Conservation (phyloP, 2,888 invertebrate genomes). For the Ryuthela nishihirai region DNA sequence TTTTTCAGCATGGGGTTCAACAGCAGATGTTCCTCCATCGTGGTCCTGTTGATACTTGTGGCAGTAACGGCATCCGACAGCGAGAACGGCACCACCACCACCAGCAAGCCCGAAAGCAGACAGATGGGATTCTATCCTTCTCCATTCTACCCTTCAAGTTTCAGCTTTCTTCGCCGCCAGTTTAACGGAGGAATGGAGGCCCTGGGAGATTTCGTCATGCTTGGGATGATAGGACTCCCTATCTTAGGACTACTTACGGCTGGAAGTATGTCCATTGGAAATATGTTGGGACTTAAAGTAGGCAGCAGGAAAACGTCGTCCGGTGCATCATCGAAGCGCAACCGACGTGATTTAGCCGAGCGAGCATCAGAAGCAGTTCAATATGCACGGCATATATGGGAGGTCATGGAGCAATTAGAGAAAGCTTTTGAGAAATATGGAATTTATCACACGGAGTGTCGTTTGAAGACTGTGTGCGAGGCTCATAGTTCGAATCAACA, state of each 20-base stretch:
- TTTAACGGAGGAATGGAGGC: constrained; percentile 23
- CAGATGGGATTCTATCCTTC: too few species aligned
- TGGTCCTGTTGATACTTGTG: too few species aligned
- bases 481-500: constrained; percentile 14
- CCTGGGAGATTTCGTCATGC: constrained; percentile 25
- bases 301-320: not conserved
- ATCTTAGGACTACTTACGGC: constrained; percentile 22
- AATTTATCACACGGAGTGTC: constrained; percentile 22
- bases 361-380: constrained; percentile 24
- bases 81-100: too few species aligned
- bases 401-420: constrained; percentile 26
- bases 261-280: constrained; percentile 20
- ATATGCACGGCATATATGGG: constrained; percentile 25
- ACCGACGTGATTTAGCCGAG: constrained; percentile 15
- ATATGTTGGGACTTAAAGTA: constrained; percentile 21
- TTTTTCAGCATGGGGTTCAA: too few species aligned
- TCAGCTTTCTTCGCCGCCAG: constrained; percentile 22
- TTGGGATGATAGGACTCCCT: constrained; percentile 25
- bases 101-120: too few species aligned
- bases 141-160: too few species aligned
- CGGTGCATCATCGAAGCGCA: constrained; percentile 20
- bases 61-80: too few species aligned
- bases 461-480: constrained; percentile 20
- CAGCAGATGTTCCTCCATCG: too few species aligned
- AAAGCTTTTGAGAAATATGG: constrained; percentile 27